Evolutionary conservation across 2,797 vertebrate species (phyloP), one percentile per base, ranked within the genome.

Genomic region (Holocentrus rufus): DNA sequence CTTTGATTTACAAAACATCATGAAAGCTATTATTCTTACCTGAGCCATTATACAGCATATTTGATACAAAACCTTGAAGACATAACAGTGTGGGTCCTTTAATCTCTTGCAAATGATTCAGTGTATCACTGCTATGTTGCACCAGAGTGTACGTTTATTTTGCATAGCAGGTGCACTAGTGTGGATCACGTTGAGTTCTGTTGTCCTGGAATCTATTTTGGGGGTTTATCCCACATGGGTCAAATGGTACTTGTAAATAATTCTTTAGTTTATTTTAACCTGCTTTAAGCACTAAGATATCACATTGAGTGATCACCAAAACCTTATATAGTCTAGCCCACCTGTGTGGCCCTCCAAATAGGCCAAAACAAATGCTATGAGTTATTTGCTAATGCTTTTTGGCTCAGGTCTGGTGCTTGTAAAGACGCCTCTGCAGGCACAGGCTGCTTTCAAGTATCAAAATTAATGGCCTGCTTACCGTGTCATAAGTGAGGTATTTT

Each of bases 241-340:
- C 39, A 13, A 11, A 42, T 42, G 11, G 14, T 42, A 42, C 14
- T 42, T 42, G 39, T 42, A 42, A 42, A 42, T 42, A 42, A 13
- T 42, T 14, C 39, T 42, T 13, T 1, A 14, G 42, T 15, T 69
- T 36, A 22, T 65, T 57, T 72, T 27, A 50, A 15, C 7, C 31
- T 14, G 17, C 20, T 34, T 4, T 15, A 9, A 2, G 14, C 31
- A 63, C 17, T 5, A 34, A 20, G 4, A 46, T 27, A 25, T 11
- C 4, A 11, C 25, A 72, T 76, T 58, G 78, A 68, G 22, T 47
- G 22, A 57, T 9, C 13, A 47, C n/a, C 58, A 47, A 68, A 60
- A 44, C 14, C 20, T 58, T 14, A 64, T 46, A 46, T 46, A 13
- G 14, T 23, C 14, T 15, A 15, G 23, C 25, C 53, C 53, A 55